phyloP scores from a whole-genome alignment of 2,888 invertebrate genomes.

The Globia sparganii region DNA sequence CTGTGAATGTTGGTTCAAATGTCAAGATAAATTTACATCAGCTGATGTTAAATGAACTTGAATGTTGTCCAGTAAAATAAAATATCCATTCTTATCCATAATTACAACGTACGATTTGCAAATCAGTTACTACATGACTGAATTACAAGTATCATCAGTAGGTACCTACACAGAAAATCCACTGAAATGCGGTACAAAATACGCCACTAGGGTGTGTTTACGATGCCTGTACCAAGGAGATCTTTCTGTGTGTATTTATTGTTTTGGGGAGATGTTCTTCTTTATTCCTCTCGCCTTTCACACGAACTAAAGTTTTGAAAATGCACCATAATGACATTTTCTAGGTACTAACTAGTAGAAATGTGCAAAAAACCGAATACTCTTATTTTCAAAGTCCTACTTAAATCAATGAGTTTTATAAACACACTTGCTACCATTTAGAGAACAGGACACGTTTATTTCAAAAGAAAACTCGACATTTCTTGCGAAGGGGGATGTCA shows the following conservation, averaged over 20 bases:
- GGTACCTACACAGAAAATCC: background rate
- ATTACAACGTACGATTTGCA: background rate
- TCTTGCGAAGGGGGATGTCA: slow-evolving; percentile 13
- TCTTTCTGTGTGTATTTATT: background rate
- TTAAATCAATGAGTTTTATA: slow-evolving; percentile 28
- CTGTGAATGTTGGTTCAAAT: slow-evolving; percentile 29
- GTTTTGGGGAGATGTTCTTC: background rate
- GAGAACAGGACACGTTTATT: slow-evolving; percentile 33
- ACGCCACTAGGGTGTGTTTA: background rate
- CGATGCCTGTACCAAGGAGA: background rate
- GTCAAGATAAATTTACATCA: slow-evolving; percentile 10
- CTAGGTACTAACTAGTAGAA: background rate
- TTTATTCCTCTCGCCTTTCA: background rate
- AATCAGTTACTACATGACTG: background rate
- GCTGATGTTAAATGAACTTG: slow-evolving; percentile 4
- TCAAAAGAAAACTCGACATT: slow-evolving; percentile 33
- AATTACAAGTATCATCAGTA: background rate
- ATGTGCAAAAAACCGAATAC: background rate
- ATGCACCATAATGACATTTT: background rate
- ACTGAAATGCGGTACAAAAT: background rate
- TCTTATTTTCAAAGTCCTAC: background rate
- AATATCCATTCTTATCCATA: background rate
- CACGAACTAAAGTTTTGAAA: background rate
- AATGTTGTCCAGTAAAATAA: background rate
- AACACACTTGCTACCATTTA: slow-evolving; percentile 24